Percentiles rank a stretch among this genome's conserved stretches.
Evolutionary conservation across 1,140 invertebrate species (phyloP).

Genomic region (Drosophila arawakana): DNA sequence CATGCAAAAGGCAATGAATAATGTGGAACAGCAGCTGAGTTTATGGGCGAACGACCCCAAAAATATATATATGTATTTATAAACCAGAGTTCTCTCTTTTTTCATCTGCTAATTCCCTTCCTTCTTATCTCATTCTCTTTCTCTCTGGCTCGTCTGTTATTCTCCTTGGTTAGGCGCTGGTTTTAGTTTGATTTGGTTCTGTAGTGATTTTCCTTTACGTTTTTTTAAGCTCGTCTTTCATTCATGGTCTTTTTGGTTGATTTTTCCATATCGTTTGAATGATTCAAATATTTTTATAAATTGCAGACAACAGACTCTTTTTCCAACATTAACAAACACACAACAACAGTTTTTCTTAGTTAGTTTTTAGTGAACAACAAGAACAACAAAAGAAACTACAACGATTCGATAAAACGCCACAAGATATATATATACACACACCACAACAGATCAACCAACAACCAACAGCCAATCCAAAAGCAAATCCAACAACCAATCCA

Average conservation of each 20-base stretch:
- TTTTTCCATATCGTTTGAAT: conserved; percentile 23
- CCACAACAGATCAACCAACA: conserved; percentile 49
- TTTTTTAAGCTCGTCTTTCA: conserved; percentile 12
- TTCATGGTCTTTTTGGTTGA: conserved; percentile 9
- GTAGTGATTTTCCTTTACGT: background rate
- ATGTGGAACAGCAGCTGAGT: conserved; percentile 35
- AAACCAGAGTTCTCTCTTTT: background rate
- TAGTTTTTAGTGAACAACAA: conserved; percentile 52
- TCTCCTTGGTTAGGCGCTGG: conserved; percentile 4
- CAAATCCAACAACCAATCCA: conserved; percentile 43
- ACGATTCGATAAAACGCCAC: conserved; percentile 42
- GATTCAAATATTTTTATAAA: conserved; percentile 30
- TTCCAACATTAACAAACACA: conserved; percentile 21
- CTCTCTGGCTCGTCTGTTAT: conserved; percentile 1
- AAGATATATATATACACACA: conserved; percentile 56
- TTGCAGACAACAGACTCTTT: conserved; percentile 18
- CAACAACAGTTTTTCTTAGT: conserved; percentile 42
- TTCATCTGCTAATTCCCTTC: background rate
- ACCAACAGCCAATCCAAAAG: conserved; percentile 25
- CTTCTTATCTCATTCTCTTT: background rate
- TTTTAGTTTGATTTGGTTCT: conserved; percentile 5
- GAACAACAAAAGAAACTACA: conserved; percentile 33
- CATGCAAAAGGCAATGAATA: conserved; percentile 64
- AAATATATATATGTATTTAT: conserved; percentile 12
- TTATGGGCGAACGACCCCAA: conserved; percentile 21